Conservation (phyloP, 2,797 vertebrate species). For the Galagoides demidoff region DNA sequence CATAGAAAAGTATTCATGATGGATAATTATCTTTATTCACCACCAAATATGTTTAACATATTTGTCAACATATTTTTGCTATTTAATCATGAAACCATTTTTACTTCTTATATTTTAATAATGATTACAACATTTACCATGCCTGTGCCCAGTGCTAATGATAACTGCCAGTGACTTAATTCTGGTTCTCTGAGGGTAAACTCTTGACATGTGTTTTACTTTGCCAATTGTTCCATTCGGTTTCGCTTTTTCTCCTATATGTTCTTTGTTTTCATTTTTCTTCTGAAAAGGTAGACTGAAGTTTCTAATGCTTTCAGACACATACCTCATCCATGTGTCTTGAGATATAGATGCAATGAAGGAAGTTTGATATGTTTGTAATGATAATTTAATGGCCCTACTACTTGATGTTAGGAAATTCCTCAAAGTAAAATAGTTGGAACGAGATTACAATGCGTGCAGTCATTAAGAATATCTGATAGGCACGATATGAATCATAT, state of each 20-base stretch:
- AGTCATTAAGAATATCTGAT: conserved; percentile 77
- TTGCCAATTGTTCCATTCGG: background rate
- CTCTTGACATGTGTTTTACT: background rate
- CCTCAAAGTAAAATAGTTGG: conserved; percentile 72
- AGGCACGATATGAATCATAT: conserved; percentile 70
- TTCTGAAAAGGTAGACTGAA: conserved; percentile 69
- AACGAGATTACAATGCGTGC: conserved; percentile 71
- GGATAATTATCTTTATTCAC: conserved; percentile 28
- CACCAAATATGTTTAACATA: background rate
- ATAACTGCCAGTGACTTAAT: background rate
- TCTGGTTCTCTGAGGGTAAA: background rate
- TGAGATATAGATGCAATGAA: conserved; percentile 73
- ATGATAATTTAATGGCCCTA: conserved; percentile 81
- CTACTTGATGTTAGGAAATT: conserved; percentile 72
- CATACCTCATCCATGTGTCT: conserved; percentile 55
- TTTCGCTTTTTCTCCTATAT: conserved; percentile 10
- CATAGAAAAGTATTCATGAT: background rate
- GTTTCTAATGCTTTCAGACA: conserved; percentile 69
- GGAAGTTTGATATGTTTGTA: conserved; percentile 76
- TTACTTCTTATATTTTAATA: background rate
- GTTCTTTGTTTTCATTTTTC: conserved; percentile 62
- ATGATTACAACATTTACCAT: conserved; percentile 3
- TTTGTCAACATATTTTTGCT: background rate
- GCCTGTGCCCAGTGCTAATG: background rate
- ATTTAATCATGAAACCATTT: background rate